phyloP scores from a whole-genome alignment of 1,140 invertebrate genomes.

The Dufourea novaeangliae region DNA sequence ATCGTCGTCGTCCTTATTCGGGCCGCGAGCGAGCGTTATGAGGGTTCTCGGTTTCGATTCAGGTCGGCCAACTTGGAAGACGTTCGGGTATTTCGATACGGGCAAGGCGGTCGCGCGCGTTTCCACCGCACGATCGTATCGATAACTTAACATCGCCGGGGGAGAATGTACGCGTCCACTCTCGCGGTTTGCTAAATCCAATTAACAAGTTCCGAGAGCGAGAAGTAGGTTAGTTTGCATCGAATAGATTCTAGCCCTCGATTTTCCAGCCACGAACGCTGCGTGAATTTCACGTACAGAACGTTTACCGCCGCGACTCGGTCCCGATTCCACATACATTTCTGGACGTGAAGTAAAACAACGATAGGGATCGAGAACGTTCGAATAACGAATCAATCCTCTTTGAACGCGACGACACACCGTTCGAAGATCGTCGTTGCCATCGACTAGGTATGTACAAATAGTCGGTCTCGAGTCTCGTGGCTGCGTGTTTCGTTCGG shows the following conservation, averaged over 20 bases:
- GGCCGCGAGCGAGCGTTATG: no score
- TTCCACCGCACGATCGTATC: conserved; percentile 33
- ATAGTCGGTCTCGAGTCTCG: neutral
- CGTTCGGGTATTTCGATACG: neutral
- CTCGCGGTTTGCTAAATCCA: conserved; percentile 35
- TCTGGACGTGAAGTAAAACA: no score
- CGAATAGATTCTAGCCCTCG: conserved; percentile 30
- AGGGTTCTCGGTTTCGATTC: conserved; percentile 6
- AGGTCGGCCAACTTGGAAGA: conserved; percentile 6
- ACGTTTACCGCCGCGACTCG: no score
- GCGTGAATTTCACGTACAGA: neutral
- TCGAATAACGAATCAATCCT: no score
- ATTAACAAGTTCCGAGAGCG: conserved; percentile 54
- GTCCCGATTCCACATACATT: no score
- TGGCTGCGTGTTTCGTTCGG: neutral
- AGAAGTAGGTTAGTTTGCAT: conserved; percentile 51
- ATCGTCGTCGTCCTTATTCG: no score
- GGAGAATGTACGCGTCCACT: conserved; percentile 44
- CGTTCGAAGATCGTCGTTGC: neutral
- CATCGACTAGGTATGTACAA: neutral
- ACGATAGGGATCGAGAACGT: no score
- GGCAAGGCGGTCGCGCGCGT: neutral
- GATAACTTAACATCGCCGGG: conserved; percentile 25
- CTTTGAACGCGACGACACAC: no score
- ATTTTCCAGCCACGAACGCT: conserved; percentile 3